Evolutionary conservation across 2,113 vertebrate genomes (phyloP).

Genomic region (Etia nguti): DNA sequence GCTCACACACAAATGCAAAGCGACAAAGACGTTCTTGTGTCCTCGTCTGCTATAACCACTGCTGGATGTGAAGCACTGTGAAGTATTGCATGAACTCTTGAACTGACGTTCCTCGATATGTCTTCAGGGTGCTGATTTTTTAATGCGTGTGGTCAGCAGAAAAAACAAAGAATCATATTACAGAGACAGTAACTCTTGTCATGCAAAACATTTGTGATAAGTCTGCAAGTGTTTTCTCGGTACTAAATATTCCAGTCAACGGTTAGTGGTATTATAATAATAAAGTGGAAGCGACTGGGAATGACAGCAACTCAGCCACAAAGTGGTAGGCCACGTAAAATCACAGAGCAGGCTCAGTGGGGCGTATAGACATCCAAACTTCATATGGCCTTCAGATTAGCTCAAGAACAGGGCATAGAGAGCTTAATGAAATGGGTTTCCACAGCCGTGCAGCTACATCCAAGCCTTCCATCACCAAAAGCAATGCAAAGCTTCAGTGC

Average conservation of each 20-base stretch:
- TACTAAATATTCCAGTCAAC: not conserved
- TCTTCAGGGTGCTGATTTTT: not conserved
- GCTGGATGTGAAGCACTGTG: not conserved
- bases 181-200: not conserved
- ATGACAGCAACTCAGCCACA: not conserved
- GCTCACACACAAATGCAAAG: not conserved
- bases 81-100: conserved; percentile 13
- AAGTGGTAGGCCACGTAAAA: not conserved
- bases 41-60: not conserved
- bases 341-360: not conserved
- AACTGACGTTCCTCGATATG: conserved; percentile 12
- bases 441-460: accelerated
- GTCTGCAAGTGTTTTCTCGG: accelerated
- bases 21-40: not conserved
- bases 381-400: not conserved
- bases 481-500: not conserved
- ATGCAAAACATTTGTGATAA: not conserved
- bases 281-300: not conserved
- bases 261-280: accelerated
- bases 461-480: not conserved
- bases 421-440: not conserved
- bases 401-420: not conserved
- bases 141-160: not conserved
- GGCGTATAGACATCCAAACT: not conserved
- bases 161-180: not conserved